Percentiles rank a stretch among this genome's conserved stretches.
phyloP scores from a whole-genome alignment of 35 echinoderm and acorn worm species.

The Apostichopus parvimensis region DNA sequence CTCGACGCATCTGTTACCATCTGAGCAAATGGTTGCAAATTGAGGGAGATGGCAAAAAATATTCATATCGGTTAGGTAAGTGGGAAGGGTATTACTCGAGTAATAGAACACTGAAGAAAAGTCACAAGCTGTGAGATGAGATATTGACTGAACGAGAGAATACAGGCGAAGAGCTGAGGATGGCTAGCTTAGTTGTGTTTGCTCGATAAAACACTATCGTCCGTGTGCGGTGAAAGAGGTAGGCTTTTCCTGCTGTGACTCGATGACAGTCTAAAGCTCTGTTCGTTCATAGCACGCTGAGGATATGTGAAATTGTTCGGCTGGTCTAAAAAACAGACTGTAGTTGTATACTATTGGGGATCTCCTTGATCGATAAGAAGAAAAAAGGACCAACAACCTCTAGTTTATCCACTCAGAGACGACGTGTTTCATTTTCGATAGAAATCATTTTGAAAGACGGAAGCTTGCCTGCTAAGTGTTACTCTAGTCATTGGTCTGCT shows the following conservation, averaged over 20 bases:
- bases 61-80: background rate
- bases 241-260: slow-evolving; percentile 10
- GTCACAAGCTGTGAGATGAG: slow-evolving; percentile 20
- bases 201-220: slow-evolving; percentile 42
- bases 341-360: background rate
- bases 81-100: slow-evolving; percentile 7
- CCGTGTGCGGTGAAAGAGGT: slow-evolving; percentile 35
- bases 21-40: background rate
- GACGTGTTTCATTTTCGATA: too few relatives aligned
- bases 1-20: background rate
- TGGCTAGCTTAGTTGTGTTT: background rate
- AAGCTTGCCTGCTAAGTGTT: too few relatives aligned
- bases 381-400: too few relatives aligned
- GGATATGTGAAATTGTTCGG: slow-evolving; percentile 26
- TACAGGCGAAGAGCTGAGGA: background rate
- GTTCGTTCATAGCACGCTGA: slow-evolving; percentile 12
- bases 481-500: too few relatives aligned
- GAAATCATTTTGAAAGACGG: too few relatives aligned
- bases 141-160: background rate
- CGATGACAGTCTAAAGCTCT: slow-evolving; percentile 37
- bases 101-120: slow-evolving; percentile 23
- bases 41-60: background rate
- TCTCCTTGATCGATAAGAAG: too few relatives aligned
- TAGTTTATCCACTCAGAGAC: too few relatives aligned
- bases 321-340: slow-evolving; percentile 16